Conservation (phyloP, 2,113 vertebrate genomes). For the Gopherus flavomarginatus region DNA sequence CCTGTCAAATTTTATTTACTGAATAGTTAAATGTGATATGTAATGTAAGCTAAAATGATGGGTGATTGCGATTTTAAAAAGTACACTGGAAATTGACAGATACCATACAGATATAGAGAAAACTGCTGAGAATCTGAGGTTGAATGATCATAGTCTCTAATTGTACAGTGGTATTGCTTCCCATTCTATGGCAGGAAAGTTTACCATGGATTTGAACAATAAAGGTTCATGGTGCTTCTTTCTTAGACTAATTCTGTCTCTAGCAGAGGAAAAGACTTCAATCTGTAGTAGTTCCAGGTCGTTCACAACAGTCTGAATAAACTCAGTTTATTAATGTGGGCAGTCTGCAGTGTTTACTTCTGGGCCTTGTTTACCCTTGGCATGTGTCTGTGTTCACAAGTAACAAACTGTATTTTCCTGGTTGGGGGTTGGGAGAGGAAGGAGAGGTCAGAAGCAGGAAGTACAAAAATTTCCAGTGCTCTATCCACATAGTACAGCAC, state of each 20-base stretch:
- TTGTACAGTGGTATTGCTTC: accelerated
- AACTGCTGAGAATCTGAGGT: not conserved
- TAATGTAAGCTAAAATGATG: not conserved
- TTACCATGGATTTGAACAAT: not conserved
- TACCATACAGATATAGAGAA: not conserved
- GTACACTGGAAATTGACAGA: not conserved
- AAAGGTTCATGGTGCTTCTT: not conserved
- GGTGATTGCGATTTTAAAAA: not conserved
- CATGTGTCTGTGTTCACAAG: not conserved
- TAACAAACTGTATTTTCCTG: not conserved
- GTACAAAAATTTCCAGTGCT: not conserved
- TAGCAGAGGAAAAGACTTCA: not conserved
- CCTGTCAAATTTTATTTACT: accelerated
- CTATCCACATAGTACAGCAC: not conserved
- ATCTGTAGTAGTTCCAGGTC: not conserved
- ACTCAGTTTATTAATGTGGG: accelerated
- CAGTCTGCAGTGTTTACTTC: not conserved
- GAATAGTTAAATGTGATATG: accelerated
- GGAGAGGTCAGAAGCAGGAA: not conserved
- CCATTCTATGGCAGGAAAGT: accelerated
- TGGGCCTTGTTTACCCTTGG: not conserved
- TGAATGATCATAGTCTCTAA: not conserved
- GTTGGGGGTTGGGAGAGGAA: not conserved
- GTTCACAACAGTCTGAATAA: not conserved
- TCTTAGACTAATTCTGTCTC: not conserved